Base-by-base conservation (phyloP, 2,888 invertebrate species). In the Andrena bicolor region DNA sequence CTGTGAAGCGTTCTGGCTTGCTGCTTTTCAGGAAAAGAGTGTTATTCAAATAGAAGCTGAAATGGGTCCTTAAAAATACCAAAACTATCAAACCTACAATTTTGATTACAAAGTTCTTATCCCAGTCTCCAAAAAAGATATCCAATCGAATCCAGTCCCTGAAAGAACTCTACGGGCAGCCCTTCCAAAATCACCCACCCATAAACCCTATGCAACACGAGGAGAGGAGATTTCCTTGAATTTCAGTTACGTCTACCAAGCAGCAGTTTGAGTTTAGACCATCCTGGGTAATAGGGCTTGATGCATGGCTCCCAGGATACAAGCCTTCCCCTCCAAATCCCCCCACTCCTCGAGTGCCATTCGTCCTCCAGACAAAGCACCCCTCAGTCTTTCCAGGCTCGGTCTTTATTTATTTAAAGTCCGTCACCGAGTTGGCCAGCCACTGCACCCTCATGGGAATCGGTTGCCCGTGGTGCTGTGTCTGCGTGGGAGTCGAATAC, bases 231-330 rank as follows among this genome's bases (percentile, higher is more conserved):
- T 74, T 75, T 60, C 74, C 76, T 85, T 88, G 91, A 90, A 93
- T 93, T 93, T 91, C 89, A 90, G 92, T 92, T 92, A 91, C 84
- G 83, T 82, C 76, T 75, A 82, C 80, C 76, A 79, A 86, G 89
- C 90, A 89, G 90, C 91, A 90, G 91, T 90, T 88, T 89, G 88
- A 81, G 88, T 88, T 88, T 41, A 16, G 41, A 41, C 41, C 41
- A 41, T 88, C 89, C 81, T 76, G 87, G 88, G 87, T 92, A 92
- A 93, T 92, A 87, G 90, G 89, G 89, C 84, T 91, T 93, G 92
- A 93, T 92, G 90, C 90, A 93, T 93, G 87, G 91, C 88, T 91
- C 91, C 92, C 91, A 83, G 70, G 89, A 87, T 89, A 87, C 89
- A 41, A 41, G 76, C 73, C 84, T 80, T 83, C 80, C 85, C 83